These are phyloP conservation scores for Myiagra hebetior DNA, from an alignment of 2,113 vertebrate genomes.

Conservation along the genomic window DNA sequence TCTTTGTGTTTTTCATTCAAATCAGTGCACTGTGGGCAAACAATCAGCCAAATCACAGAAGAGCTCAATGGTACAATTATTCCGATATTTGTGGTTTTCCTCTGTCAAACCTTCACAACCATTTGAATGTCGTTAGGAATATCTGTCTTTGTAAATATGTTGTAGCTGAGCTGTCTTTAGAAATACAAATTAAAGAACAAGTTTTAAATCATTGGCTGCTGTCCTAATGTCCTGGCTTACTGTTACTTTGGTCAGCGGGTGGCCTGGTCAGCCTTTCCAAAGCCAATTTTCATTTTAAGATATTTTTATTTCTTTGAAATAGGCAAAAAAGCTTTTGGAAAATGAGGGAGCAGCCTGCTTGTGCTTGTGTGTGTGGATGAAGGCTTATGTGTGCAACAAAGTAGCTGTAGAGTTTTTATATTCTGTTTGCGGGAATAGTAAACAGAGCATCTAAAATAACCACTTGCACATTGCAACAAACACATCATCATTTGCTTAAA, in stretches of 20 bases:
- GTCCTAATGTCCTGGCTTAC: slow-evolving; percentile 15
- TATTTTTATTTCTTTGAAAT: slow-evolving; percentile 59
- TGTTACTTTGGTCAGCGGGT: slow-evolving; percentile 46
- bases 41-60: not conserved
- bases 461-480: slow-evolving; percentile 86
- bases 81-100: not conserved
- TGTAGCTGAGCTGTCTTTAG: not conserved
- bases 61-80: not conserved
- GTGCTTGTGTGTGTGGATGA: slow-evolving; percentile 45
- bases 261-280: slow-evolving; percentile 36
- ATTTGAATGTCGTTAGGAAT: not conserved
- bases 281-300: slow-evolving; percentile 52
- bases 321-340: slow-evolving; percentile 56
- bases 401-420: slow-evolving; percentile 74
- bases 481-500: slow-evolving; percentile 92
- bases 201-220: not conserved
- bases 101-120: not conserved
- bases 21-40: not conserved
- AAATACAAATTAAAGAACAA: slow-evolving; percentile 24
- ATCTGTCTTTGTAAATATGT: not conserved
- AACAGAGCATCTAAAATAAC: slow-evolving; percentile 87
- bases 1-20: not conserved
- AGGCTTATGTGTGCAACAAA: slow-evolving; percentile 56
- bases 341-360: slow-evolving; percentile 44
- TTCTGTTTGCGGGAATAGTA: slow-evolving; percentile 81